Percentiles rank a stretch among this genome's conserved stretches.
phyloP scores from a whole-genome alignment of 2,113 vertebrate species.

The Lonchura striata region DNA sequence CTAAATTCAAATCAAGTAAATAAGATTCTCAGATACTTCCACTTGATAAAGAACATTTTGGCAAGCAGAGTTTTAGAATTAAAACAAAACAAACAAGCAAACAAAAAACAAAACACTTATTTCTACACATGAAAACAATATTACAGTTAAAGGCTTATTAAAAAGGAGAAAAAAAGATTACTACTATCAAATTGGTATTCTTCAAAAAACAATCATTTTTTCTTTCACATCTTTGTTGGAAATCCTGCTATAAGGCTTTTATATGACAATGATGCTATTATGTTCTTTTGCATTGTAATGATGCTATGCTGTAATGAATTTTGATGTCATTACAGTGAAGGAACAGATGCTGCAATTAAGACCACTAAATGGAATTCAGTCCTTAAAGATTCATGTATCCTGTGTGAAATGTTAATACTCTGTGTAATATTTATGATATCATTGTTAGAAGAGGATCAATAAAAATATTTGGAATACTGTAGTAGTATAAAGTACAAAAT shows the following conservation, averaged over 20 bases:
- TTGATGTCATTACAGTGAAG: conserved; percentile 11
- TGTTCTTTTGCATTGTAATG: conserved; percentile 17
- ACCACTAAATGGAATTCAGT: not conserved
- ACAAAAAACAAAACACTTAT: not conserved
- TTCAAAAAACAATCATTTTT: conserved; percentile 8
- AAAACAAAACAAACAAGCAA: not conserved
- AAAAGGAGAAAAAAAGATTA: not conserved
- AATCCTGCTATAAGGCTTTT: conserved; percentile 23
- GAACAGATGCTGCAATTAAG: conserved; percentile 47
- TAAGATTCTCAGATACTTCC: not conserved
- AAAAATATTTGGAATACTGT: not conserved
- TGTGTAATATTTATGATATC: not conserved
- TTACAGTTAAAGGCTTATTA: not conserved
- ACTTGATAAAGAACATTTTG: not conserved
- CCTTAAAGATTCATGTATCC: not conserved
- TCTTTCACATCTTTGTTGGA: not conserved
- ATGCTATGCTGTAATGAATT: conserved; percentile 12
- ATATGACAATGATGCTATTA: not conserved
- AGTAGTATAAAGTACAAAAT: not conserved
- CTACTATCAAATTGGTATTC: not conserved
- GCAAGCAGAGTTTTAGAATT: not conserved
- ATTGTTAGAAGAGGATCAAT: not conserved
- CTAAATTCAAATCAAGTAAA: not conserved
- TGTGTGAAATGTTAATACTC: not conserved
- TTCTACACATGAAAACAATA: not conserved